Evolutionary conservation across 2,797 vertebrate genomes (phyloP).

Genomic region (Ibycter americanus): DNA sequence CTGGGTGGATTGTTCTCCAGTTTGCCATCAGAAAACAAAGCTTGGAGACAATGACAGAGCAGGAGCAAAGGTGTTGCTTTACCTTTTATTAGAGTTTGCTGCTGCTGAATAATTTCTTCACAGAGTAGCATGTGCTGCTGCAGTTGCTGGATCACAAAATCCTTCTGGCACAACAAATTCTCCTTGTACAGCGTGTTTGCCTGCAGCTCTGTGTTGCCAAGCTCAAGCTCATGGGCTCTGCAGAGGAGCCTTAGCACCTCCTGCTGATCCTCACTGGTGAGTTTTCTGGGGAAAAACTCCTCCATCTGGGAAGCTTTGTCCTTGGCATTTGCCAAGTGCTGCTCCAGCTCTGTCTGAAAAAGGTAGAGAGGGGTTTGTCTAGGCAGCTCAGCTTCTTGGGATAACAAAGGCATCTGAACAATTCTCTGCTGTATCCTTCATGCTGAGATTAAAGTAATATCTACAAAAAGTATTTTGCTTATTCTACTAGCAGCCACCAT

Average conservation of each 20-base stretch:
- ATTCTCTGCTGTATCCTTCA: neutral
- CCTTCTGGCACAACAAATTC: conserved; percentile 67
- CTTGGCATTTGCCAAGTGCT: conserved; percentile 53
- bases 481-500: neutral
- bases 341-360: conserved; percentile 66
- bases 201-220: conserved; percentile 68
- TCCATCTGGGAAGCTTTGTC: conserved; percentile 70
- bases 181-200: conserved; percentile 26
- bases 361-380: neutral
- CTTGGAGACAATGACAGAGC: neutral
- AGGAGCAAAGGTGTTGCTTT: neutral
- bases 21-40: neutral
- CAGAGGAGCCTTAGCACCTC: conserved; percentile 73
- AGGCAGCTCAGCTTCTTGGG: neutral
- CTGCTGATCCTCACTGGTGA: conserved; percentile 61
- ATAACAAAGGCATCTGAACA: neutral
- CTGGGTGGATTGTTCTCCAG: neutral
- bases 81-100: conserved; percentile 66
- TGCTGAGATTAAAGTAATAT: neutral
- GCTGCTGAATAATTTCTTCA: conserved; percentile 62
- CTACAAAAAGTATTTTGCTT: neutral
- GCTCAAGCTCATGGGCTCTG: conserved; percentile 69
- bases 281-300: conserved; percentile 58
- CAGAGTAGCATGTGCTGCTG: conserved; percentile 66
- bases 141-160: conserved; percentile 66